These are phyloP conservation scores for Bombyx huttoni DNA, from an alignment of 2,888 invertebrate genomes.

Conservation along the genomic window DNA sequence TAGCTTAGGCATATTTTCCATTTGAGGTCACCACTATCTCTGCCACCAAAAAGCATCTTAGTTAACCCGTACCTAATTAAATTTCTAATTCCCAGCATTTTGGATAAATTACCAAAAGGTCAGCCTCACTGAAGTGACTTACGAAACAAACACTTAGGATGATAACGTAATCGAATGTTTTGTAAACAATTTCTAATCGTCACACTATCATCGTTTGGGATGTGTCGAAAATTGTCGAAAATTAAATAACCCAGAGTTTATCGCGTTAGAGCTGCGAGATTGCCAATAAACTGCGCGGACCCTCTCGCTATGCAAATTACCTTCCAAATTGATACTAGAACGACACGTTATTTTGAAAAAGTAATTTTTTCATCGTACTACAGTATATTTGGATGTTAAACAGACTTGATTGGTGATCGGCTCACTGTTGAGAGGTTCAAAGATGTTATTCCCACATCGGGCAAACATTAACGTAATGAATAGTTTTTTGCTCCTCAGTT, in stretches of 20 bases:
- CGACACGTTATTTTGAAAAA: not conserved
- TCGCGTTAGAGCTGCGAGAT: slow-evolving; percentile 66
- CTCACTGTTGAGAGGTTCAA: no score
- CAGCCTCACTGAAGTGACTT: no score
- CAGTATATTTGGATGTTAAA: not conserved
- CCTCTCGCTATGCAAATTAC: slow-evolving; percentile 32
- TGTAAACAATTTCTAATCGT: slow-evolving; percentile 2
- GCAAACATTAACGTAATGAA: no score
- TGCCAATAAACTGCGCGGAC: slow-evolving; percentile 48
- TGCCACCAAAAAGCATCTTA: not conserved
- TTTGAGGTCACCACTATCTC: no score
- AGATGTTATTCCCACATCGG: no score
- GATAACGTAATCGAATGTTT: not conserved
- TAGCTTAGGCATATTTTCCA: no score
- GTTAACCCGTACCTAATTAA: not conserved
- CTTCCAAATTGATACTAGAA: slow-evolving; percentile 30
- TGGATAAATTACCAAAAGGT: no score
- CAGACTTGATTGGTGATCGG: no score
- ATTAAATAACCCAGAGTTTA: slow-evolving; percentile 60
- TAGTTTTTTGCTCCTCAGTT: no score
- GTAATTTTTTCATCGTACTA: not conserved
- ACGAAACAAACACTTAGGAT: not conserved
- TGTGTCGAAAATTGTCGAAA: slow-evolving; percentile 43
- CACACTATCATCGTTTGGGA: slow-evolving; percentile 10
- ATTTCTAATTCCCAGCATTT: not conserved